Evolutionary conservation across 2,113 vertebrate genomes (phyloP), one percentile per base, ranked within the genome.

Genomic region (Camarhynchus parvulus): DNA sequence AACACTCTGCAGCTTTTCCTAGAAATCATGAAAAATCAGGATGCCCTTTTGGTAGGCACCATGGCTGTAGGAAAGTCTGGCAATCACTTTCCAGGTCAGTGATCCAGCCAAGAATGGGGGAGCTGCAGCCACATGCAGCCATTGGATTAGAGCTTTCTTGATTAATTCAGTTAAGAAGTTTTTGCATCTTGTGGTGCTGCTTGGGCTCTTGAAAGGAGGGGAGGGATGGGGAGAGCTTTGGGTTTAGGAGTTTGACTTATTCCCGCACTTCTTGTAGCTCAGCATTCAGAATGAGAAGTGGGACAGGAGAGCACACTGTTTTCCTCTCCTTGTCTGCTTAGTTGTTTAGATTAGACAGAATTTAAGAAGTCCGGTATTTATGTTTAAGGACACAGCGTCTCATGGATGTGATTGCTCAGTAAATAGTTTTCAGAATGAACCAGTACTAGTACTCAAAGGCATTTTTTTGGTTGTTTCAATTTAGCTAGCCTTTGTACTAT

Each of bases 141-240:
- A 5, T 46, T 75, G 67, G 35, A 75, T 81, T 82, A 74, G 23
- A 56, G 22, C 55, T 91, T 87, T 72, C 37, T 82, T 79, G 11
- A 53, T 87, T 95, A 87, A 72, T 82, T 87, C 78, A 37, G 16
- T 82, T 82, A 68, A 74, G 77, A 94, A 67, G 39, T 56, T 83
- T 72, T 89, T 61, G 49, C 24, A 31, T 56, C 56, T 59, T 55
- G 33, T 6, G 7, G 52, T 61, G 44, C 55, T 91, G 14, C 84
- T 82, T 78, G 61, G 33, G 69, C 82, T 84, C 46, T 55, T 89
- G 41, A 42, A 67, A 82, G 64, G 14, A 47, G 61, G 35, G 39
- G 55, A 70, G 52, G 27, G 25, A 15, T 44, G 9, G 9, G 23
- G 47, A n/a, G 35, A 91, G 44, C 49, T 93, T 81, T 68, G 73